Evolutionary conservation across 2,797 vertebrate species (phyloP).

Genomic region (Urocyon cinereoargenteus): DNA sequence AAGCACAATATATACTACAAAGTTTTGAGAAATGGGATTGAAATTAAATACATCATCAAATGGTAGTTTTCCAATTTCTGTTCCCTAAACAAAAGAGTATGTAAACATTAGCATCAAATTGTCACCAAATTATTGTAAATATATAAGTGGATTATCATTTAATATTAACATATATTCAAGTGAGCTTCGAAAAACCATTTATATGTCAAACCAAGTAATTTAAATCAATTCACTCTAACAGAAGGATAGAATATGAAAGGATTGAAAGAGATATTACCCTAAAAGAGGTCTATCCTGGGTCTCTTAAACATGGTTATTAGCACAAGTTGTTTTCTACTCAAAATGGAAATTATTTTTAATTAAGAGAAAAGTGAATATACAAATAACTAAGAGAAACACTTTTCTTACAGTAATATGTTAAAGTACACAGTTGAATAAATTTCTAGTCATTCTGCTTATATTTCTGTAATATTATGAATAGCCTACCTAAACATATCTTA

Average conservation of each 20-base stretch:
- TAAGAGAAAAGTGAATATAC: constrained; percentile 56
- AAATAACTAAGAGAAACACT: constrained; percentile 53
- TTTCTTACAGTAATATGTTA: not conserved
- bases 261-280: not conserved
- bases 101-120: not conserved
- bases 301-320: not conserved
- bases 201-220: constrained; percentile 39
- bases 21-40: constrained; percentile 16
- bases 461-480: constrained; percentile 60
- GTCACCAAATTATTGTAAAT: not conserved
- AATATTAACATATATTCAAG: not conserved
- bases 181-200: not conserved
- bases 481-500: not conserved
- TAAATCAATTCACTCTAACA: not conserved
- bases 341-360: constrained; percentile 39
- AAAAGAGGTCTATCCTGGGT: not conserved
- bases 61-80: not conserved
- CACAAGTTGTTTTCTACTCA: constrained; percentile 13
- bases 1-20: constrained; percentile 24
- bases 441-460: not conserved
- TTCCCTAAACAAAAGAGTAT: not conserved
- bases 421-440: constrained; percentile 15
- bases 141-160: not conserved
- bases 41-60: not conserved
- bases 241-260: not conserved